These are phyloP conservation scores for Bradypus variegatus DNA, from an alignment of 2,797 vertebrate genomes.

Conservation along the genomic window DNA sequence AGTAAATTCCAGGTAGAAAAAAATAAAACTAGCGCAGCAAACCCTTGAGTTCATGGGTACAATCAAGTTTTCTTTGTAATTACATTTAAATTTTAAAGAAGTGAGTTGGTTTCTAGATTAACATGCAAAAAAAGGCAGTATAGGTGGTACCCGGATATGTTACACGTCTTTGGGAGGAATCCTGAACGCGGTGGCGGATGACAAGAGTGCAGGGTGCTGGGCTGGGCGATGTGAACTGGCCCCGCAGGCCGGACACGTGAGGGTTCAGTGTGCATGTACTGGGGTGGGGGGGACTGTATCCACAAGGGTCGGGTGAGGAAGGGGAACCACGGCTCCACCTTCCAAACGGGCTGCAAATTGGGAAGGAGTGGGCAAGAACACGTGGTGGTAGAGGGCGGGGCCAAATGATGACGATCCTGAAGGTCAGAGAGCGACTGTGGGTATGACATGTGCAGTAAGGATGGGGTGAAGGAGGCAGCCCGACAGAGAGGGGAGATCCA, in stretches of 20 bases:
- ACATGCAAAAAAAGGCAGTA: not conserved
- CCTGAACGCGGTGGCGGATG: not conserved
- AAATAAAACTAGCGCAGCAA: not conserved
- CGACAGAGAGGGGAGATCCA: too few relatives aligned
- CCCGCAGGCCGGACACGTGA: not conserved
- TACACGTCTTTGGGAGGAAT: not conserved
- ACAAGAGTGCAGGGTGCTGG: not conserved
- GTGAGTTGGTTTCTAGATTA: not conserved
- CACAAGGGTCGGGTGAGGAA: not conserved
- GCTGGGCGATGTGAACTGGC: rapidly evolving
- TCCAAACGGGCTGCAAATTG: not conserved
- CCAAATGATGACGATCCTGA: not conserved
- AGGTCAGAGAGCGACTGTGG: not conserved
- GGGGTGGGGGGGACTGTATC: not conserved
- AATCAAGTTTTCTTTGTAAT: not conserved
- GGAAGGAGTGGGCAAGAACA: not conserved
- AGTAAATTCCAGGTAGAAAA: constrained; percentile 22
- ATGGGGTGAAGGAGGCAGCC: not conserved
- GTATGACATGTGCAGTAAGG: not conserved
- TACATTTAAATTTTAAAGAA: not conserved
- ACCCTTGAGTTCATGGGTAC: not conserved
- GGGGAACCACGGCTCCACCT: not conserved
- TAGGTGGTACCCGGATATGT: not conserved
- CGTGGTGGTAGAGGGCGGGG: not conserved
- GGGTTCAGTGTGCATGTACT: not conserved